These are phyloP conservation scores for Trochalopteron elliotii DNA, from an alignment of 2,113 vertebrate genomes.

Conservation along the genomic window DNA sequence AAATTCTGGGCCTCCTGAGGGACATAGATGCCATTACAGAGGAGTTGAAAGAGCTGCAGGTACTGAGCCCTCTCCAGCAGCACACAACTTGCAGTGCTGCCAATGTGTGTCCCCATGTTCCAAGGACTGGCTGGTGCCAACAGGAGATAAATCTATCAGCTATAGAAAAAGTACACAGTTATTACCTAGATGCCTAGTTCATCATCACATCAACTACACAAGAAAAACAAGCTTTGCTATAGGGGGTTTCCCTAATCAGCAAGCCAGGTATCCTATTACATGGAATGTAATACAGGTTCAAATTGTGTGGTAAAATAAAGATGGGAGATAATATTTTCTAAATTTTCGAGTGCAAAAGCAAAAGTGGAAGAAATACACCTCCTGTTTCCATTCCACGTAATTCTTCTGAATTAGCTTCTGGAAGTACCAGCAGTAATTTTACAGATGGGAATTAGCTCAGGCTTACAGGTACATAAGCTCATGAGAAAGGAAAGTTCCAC, in stretches of 20 bases:
- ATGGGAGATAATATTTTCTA: not conserved
- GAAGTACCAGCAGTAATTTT: not conserved
- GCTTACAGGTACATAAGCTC: not conserved
- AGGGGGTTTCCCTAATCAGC: not conserved
- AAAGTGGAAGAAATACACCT: not conserved
- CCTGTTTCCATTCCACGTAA: not conserved
- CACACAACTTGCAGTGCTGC: not conserved
- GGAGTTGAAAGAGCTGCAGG: slow-evolving; percentile 85
- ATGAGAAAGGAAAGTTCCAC: not conserved
- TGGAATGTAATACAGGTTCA: not conserved
- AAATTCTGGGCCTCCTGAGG: slow-evolving; percentile 76
- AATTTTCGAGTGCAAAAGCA: not conserved
- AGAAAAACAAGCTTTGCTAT: not conserved
- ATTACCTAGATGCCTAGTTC: not conserved
- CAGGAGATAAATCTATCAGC: not conserved
- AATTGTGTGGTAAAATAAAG: not conserved
- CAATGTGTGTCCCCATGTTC: not conserved
- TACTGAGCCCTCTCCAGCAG: not conserved
- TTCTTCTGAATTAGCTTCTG: not conserved
- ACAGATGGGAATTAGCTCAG: not conserved
- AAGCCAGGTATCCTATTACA: not conserved
- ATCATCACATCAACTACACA: not conserved
- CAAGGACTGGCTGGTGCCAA: not conserved
- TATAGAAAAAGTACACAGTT: not conserved
- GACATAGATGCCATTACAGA: slow-evolving; percentile 76